Evolutionary conservation across 2,113 vertebrate species (phyloP).

Genomic region (Barbus barbus): DNA sequence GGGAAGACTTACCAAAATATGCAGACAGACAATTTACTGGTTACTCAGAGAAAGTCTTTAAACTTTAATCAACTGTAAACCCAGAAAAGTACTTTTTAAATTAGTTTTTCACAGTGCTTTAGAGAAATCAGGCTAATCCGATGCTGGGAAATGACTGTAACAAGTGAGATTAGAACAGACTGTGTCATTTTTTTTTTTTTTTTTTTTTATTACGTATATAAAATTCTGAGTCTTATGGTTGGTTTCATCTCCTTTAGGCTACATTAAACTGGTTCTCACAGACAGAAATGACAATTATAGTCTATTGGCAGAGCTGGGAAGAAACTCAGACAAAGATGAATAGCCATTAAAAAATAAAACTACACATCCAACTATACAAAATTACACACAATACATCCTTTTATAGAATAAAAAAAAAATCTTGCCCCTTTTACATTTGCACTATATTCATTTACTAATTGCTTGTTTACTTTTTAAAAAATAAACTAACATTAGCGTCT

Average conservation of each 20-base stretch:
- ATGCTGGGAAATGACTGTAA: background rate
- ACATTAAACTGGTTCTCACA: slow-evolving; percentile 7
- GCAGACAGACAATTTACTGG: background rate
- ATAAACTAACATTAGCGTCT: too few relatives aligned
- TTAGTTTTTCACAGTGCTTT: background rate
- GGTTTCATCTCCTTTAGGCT: background rate
- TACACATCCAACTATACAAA: too few relatives aligned
- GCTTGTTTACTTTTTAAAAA: too few relatives aligned
- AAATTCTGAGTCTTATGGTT: background rate
- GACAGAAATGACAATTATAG: background rate
- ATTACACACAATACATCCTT: too few relatives aligned
- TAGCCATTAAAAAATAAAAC: too few relatives aligned
- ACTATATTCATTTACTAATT: too few relatives aligned
- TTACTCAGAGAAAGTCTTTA: slow-evolving; percentile 9
- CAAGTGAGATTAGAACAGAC: background rate
- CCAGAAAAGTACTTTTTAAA: slow-evolving; percentile 15
- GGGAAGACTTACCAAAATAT: too few relatives aligned
- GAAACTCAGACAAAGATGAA: background rate
- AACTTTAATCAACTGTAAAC: slow-evolving; percentile 9
- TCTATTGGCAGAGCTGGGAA: background rate
- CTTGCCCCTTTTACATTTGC: too few relatives aligned
- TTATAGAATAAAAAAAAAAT: too few relatives aligned
- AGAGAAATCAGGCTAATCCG: background rate
- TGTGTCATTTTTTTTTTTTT: background rate
- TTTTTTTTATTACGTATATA: background rate